phyloP scores from a whole-genome alignment of 2,113 vertebrate species.

The Himantopus leucocephalus region DNA sequence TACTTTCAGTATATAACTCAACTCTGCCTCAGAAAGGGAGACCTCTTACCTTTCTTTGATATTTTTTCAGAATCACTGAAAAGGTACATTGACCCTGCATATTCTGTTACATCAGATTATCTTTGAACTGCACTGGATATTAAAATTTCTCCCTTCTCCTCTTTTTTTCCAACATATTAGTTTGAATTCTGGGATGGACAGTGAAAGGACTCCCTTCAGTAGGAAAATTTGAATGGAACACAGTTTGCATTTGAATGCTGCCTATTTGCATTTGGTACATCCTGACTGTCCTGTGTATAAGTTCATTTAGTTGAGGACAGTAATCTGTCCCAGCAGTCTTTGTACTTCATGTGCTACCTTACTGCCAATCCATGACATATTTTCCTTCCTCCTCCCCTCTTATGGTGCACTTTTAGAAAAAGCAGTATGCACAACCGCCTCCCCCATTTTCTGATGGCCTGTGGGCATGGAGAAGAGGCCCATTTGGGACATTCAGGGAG shows the following conservation, averaged over 20 bases:
- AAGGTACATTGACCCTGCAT: background rate
- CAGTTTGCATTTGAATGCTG: background rate
- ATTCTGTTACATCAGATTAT: background rate
- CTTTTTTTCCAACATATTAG: background rate
- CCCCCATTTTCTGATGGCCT: background rate
- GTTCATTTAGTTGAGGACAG: background rate
- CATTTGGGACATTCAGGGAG: background rate
- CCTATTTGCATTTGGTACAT: background rate
- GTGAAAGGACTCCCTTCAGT: background rate
- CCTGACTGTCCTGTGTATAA: background rate
- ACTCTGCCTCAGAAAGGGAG: background rate
- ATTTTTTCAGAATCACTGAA: background rate
- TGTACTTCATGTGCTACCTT: background rate
- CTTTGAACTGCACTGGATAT: background rate
- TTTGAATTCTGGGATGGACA: background rate
- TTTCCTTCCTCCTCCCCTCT: background rate
- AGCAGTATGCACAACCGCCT: background rate
- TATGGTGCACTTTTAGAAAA: background rate
- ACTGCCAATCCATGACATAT: background rate
- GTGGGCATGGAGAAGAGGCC: background rate
- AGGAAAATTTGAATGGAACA: background rate
- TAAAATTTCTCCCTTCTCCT: background rate
- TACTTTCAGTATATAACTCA: background rate
- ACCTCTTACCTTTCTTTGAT: background rate
- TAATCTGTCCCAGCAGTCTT: background rate